phyloP scores from a whole-genome alignment of 2,888 invertebrate species.

The Coleophora deauratella region DNA sequence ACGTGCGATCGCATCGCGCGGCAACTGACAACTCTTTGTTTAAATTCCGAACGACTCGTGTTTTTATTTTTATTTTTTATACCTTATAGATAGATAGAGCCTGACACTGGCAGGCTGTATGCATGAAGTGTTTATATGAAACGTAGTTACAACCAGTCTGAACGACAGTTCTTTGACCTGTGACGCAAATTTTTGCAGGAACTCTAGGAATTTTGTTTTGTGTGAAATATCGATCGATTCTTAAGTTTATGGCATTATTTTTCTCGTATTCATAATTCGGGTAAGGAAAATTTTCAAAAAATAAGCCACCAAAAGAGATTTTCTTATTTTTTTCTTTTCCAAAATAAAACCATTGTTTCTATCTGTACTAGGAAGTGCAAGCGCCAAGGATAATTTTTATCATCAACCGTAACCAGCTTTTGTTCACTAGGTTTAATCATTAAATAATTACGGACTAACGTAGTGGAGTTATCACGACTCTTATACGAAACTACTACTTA shows the following conservation, averaged over 20 bases:
- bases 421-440: too few relatives aligned
- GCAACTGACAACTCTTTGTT: conserved; percentile 56
- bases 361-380: background rate
- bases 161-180: conserved; percentile 19
- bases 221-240: background rate
- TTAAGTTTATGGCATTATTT: background rate
- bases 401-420: too few relatives aligned
- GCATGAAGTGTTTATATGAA: conserved; percentile 17
- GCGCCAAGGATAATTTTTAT: too few relatives aligned
- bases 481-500: too few relatives aligned
- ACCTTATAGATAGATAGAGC: conserved; percentile 3
- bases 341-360: background rate
- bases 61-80: conserved; percentile 50
- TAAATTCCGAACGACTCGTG: conserved; percentile 40
- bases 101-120: conserved; percentile 27
- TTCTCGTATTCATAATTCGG: conserved; percentile 3
- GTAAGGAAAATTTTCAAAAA: background rate
- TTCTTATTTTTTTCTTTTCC: background rate
- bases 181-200: conserved; percentile 9
- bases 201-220: conserved; percentile 18
- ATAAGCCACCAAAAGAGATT: background rate
- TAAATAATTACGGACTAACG: too few relatives aligned
- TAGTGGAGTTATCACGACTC: too few relatives aligned
- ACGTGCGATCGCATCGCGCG: conserved; percentile 47
- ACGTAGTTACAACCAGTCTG: background rate